A percentile compares a stretch with the other conserved stretches of the same genome.
These are phyloP conservation scores for Aricia agestis DNA, from an alignment of 1,140 invertebrate genomes.

Conservation along the genomic window DNA sequence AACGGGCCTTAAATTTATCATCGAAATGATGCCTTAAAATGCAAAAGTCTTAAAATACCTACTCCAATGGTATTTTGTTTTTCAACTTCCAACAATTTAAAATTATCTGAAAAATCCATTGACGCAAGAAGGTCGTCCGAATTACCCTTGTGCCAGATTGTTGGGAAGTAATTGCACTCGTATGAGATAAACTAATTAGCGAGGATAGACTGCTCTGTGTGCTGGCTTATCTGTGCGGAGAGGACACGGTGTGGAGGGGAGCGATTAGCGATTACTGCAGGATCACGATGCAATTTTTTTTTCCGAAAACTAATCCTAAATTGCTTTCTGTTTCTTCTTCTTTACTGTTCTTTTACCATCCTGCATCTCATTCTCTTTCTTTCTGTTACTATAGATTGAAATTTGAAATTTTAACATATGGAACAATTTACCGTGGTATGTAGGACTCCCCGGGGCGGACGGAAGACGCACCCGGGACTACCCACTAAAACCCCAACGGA, in stretches of 20 bases:
- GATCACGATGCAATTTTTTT: too few species aligned
- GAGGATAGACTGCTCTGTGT: conserved; percentile 58
- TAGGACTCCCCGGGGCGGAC: too few species aligned
- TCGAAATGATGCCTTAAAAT: not conserved
- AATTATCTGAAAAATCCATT: conserved; percentile 11
- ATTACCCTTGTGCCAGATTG: conserved; percentile 68
- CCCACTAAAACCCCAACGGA: too few species aligned
- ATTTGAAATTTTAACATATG: too few species aligned
- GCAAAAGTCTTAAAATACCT: not conserved
- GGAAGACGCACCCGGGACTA: too few species aligned
- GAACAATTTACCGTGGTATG: too few species aligned
- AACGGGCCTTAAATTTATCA: too few species aligned
- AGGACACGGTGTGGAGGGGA: conserved; percentile 22
- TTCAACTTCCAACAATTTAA: not conserved
- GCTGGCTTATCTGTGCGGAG: conserved; percentile 54
- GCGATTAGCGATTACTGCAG: conserved; percentile 17
- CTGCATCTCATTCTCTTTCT: too few species aligned
- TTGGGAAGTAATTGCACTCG: conserved; percentile 64
- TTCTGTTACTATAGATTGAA: too few species aligned
- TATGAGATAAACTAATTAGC: conserved; percentile 75
- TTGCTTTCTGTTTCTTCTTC: too few species aligned
- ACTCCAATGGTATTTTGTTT: not conserved
- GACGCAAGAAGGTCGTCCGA: conserved; percentile 30
- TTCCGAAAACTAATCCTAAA: too few species aligned
- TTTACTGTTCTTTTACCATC: too few species aligned